Base-by-base conservation (phyloP, 2,797 vertebrate genomes). In the Bryconaethiops microstoma region DNA sequence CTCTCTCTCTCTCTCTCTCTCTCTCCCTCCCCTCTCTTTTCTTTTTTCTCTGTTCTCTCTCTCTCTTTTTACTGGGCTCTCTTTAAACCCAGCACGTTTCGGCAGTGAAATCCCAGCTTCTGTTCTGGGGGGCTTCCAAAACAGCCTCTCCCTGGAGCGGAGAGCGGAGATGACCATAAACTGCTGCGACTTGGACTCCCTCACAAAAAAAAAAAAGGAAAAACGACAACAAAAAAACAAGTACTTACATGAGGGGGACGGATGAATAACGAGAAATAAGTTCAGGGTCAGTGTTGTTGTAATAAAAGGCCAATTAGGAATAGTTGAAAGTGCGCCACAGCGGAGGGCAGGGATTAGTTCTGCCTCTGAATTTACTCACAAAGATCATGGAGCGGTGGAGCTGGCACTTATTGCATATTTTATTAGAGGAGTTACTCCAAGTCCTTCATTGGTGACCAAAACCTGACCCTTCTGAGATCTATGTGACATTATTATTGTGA, bases 61-160 rank as follows among this genome's bases (percentile, higher is more conserved):
- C n/a, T n/a, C n/a, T 29, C 3, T 29, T 21, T 29, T 29, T 29
- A 29, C 10, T 55, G 60, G 35, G n/a, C 25, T 45, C 48, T 71
- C 64, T 40, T 73, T n/a, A 55, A 23, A 57, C 35, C 45, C 64
- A 40, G 63, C 62, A 63, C 54, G 64, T 29, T 42, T 1, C 52
- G 62, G 8, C 13, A 50, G 42, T n/a, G 19, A 63, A 55, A 23
- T 48, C 14, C 75, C 72, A 21, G 21, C 48, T 54, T 54, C 35
- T 25, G 12, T 76, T 59, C 68, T 63, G 72, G 72, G 55, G 64
- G 6, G 12, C 52, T 65, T 83, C 55, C 64, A 79, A 71, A 79
- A 64, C 23, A 65, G 59, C 55, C 68, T 67, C 40, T 19, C 57
- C 48, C 16, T 6, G 29, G 29, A 29, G 29, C 29, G 1, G 29